These are phyloP conservation scores for Isichthys henryi DNA, from an alignment of 2,113 vertebrate species.

Conservation along the genomic window DNA sequence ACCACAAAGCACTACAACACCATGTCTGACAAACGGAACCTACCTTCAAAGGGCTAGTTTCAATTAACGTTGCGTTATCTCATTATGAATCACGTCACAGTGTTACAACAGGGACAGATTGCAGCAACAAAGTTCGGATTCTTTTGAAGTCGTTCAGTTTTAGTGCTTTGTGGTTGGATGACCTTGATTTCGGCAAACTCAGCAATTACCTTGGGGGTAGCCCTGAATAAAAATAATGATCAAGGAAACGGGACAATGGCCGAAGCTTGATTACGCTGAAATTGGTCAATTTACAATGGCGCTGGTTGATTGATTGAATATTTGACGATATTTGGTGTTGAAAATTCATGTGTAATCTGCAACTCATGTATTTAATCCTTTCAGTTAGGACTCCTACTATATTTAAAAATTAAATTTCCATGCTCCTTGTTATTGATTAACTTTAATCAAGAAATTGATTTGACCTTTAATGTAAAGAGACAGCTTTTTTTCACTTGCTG, in stretches of 20 bases:
- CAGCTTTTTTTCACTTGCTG: background rate
- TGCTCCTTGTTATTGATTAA: background rate
- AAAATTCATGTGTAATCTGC: background rate
- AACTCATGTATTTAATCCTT: background rate
- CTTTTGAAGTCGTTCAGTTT: background rate
- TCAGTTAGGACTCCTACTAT: background rate
- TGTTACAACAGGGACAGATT: background rate
- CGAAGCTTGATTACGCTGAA: conserved; percentile 28
- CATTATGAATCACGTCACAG: background rate
- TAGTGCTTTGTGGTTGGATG: conserved; percentile 52
- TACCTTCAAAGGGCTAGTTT: background rate
- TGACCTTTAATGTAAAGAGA: background rate
- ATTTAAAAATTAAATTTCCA: background rate
- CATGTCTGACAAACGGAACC: background rate
- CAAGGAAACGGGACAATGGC: background rate
- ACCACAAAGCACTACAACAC: conserved; percentile 40
- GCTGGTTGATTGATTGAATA: background rate
- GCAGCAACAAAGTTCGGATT: background rate
- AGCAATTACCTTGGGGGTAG: conserved; percentile 26
- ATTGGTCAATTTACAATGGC: background rate
- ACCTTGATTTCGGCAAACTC: conserved; percentile 30
- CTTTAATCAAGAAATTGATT: background rate
- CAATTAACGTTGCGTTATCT: background rate
- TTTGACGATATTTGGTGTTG: background rate
- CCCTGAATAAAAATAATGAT: conserved; percentile 29